phyloP scores from a whole-genome alignment of 2,888 invertebrate species.

The Lacanobia wlatinum region DNA sequence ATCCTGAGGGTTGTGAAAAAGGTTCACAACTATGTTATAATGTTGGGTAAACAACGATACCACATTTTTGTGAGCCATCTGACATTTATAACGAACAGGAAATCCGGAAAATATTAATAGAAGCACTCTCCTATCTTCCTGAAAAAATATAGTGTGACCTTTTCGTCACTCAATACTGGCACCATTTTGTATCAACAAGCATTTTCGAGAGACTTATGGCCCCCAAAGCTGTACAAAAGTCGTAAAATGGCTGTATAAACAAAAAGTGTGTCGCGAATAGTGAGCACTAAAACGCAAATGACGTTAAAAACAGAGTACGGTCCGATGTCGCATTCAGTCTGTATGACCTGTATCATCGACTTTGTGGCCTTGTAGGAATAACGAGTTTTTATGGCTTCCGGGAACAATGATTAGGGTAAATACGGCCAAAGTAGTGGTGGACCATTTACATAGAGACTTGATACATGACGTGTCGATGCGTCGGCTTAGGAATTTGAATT shows the following conservation, averaged over 20 bases:
- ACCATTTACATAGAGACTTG: neutral
- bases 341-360: constrained; percentile 15
- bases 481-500: no score
- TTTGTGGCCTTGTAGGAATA: constrained; percentile 3
- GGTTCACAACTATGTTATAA: no score
- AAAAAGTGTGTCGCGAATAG: constrained; percentile 57
- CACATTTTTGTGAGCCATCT: neutral
- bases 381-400: constrained; percentile 17
- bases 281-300: constrained; percentile 57
- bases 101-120: constrained; percentile 4
- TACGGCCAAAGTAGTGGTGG: constrained; percentile 13
- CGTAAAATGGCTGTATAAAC: constrained; percentile 56
- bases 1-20: no score
- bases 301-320: constrained; percentile 53
- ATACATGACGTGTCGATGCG: no score
- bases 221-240: constrained; percentile 34
- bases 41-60: neutral
- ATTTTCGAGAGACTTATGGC: constrained; percentile 27
- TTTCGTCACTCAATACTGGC: constrained; percentile 22
- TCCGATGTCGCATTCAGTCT: constrained; percentile 11
- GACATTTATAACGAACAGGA: no score
- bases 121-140: constrained; percentile 14
- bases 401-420: constrained; percentile 11
- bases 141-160: neutral
- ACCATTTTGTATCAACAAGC: constrained; percentile 38